Evolutionary conservation across 2,797 vertebrate genomes (phyloP).

Genomic region (Adrianichthys oophorus): DNA sequence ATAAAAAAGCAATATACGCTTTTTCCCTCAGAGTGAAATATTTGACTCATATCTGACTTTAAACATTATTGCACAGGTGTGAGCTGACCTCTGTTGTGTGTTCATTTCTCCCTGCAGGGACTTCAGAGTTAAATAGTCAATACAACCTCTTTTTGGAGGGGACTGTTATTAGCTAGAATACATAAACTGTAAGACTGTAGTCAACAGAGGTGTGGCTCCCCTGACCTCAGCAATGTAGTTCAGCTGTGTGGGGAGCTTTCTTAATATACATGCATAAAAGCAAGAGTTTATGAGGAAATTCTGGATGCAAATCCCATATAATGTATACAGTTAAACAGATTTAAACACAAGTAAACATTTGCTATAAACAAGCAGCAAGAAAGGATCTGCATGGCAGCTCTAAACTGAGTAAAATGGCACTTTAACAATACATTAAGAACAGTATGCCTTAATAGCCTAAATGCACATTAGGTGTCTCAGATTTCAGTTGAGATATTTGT

Average conservation of each 20-base stretch:
- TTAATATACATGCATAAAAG: no score
- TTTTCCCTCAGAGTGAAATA: neutral
- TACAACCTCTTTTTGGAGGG: neutral
- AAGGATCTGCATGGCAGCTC: conserved; percentile 19
- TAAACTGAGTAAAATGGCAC: conserved; percentile 34
- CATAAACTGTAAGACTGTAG: neutral
- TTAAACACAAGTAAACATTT: conserved; percentile 23
- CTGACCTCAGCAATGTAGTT: no score
- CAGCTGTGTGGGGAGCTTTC: no score
- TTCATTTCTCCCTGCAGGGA: neutral
- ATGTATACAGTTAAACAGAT: neutral
- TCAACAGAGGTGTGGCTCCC: no score
- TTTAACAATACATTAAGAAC: conserved; percentile 43
- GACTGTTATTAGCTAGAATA: neutral
- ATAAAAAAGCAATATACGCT: neutral
- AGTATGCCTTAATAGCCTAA: conserved; percentile 39
- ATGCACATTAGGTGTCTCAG: conserved; percentile 21
- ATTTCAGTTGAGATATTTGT: conserved; percentile 30
- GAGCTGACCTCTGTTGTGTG: neutral
- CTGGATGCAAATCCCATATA: no score
- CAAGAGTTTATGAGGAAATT: no score
- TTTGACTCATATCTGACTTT: neutral
- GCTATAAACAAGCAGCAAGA: conserved; percentile 17
- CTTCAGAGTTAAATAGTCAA: neutral
- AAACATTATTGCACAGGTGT: neutral